Evolutionary conservation across 2,797 vertebrate genomes (phyloP).

Genomic region (Aldrovandia affinis): DNA sequence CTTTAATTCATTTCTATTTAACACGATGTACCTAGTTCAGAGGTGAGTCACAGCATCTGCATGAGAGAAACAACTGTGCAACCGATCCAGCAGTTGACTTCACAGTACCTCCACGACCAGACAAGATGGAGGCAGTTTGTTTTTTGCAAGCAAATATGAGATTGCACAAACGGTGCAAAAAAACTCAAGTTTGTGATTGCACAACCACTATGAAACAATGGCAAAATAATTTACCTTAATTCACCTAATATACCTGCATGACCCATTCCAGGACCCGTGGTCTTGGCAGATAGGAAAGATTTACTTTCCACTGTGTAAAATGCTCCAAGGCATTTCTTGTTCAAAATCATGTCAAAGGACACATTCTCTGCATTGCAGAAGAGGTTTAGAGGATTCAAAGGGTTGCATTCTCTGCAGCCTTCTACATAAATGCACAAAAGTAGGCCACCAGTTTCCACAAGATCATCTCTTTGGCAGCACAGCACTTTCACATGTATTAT

Average conservation of each 20-base stretch:
- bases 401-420: not conserved
- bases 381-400: not conserved
- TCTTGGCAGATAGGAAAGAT: not conserved
- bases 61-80: not conserved
- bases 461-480: conserved; percentile 36
- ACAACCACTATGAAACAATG: not conserved
- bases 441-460: conserved; percentile 53
- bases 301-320: not conserved
- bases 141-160: not conserved
- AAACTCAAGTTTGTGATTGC: too few relatives aligned
- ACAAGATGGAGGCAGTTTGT: not conserved
- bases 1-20: not conserved
- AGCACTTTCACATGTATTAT: not conserved
- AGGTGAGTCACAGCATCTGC: not conserved
- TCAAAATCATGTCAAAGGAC: conserved; percentile 30
- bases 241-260: not conserved
- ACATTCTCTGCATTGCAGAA: conserved; percentile 57
- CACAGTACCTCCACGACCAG: too few relatives aligned
- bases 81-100: too few relatives aligned
- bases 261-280: not conserved
- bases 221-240: not conserved
- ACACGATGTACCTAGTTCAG: not conserved
- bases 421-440: not conserved
- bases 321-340: not conserved
- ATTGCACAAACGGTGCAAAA: not conserved